These are phyloP conservation scores for Sardinella longiceps DNA, from an alignment of 2,797 vertebrate genomes.

Conservation along the genomic window DNA sequence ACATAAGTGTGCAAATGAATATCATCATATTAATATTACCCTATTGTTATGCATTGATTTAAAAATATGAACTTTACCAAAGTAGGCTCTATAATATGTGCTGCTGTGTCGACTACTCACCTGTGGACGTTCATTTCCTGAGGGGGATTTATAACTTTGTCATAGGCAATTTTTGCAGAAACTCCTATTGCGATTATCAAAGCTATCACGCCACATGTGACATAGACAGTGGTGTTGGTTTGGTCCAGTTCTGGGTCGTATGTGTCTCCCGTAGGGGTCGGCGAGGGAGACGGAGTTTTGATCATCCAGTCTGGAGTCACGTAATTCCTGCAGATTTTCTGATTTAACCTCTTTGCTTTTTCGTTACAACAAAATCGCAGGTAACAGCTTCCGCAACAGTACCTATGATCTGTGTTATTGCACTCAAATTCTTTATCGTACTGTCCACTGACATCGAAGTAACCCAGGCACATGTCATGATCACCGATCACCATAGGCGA, in stretches of 20 bases:
- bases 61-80: not conserved
- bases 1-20: not conserved
- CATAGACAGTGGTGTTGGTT: slow-evolving; percentile 97
- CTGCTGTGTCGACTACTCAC: slow-evolving; percentile 68
- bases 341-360: slow-evolving; percentile 90
- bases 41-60: not conserved
- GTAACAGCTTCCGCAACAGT: slow-evolving; percentile 97
- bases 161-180: slow-evolving; percentile 94
- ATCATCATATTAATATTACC: too few relatives aligned
- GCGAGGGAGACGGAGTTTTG: slow-evolving; percentile 83
- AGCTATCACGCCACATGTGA: slow-evolving; percentile 92
- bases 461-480: slow-evolving; percentile 91
- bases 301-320: slow-evolving; percentile 89
- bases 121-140: slow-evolving; percentile 99
- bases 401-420: slow-evolving; percentile 95
- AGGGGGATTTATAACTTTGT: slow-evolving; percentile 92
- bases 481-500: slow-evolving; percentile 64
- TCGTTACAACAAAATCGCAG: slow-evolving; percentile 97
- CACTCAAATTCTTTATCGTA: slow-evolving; percentile 96
- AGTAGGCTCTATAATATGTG: not conserved
- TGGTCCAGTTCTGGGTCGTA: slow-evolving; percentile 94
- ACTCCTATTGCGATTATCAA: slow-evolving; percentile 91
- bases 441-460: slow-evolving; percentile 97
- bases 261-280: slow-evolving; percentile 82
- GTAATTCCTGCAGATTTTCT: slow-evolving; percentile 92